These are phyloP conservation scores for Poeciliopsis infans DNA, from an alignment of 2,797 vertebrate species.

Conservation along the genomic window DNA sequence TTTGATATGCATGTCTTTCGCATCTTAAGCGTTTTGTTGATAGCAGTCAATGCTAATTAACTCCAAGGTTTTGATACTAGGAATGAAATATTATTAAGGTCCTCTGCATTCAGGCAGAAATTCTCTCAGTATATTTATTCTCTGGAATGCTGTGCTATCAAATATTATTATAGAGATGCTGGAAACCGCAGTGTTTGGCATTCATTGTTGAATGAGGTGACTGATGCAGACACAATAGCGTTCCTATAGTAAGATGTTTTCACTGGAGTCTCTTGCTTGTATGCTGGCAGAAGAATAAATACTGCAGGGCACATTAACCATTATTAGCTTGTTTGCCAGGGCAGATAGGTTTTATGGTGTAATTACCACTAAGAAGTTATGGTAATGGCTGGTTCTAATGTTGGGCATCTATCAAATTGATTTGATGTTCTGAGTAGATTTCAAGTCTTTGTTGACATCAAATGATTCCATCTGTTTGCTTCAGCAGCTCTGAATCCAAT, in stretches of 20 bases:
- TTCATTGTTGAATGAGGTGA: constrained; percentile 34
- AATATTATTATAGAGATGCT: constrained; percentile 39
- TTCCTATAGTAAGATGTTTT: constrained; percentile 19
- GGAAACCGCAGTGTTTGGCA: constrained; percentile 10
- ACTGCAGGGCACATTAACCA: constrained; percentile 64
- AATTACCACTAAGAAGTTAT: constrained; percentile 71
- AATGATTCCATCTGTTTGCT: constrained; percentile 4
- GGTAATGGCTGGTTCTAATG: constrained; percentile 58
- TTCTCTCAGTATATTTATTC: constrained; percentile 16
- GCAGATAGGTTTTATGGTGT: constrained; percentile 57
- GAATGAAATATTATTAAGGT: constrained; percentile 33
- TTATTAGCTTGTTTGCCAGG: constrained; percentile 63
- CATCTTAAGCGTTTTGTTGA: background rate
- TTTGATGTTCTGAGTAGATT: constrained; percentile 35
- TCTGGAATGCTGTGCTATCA: constrained; percentile 12
- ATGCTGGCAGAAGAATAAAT: constrained; percentile 41
- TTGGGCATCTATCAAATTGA: constrained; percentile 59
- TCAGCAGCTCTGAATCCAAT: background rate
- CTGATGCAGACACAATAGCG: constrained; percentile 20
- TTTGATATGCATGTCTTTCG: background rate
- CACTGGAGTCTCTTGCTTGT: constrained; percentile 35
- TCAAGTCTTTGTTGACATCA: constrained; percentile 13
- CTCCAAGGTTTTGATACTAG: constrained; percentile 3
- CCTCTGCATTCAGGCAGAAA: constrained; percentile 25
- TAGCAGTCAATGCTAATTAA: constrained; percentile 8